Percentiles rank a stretch among this genome's conserved stretches.
Conservation (phyloP, 2,113 vertebrate species). For the Urocynchramus pylzowi region DNA sequence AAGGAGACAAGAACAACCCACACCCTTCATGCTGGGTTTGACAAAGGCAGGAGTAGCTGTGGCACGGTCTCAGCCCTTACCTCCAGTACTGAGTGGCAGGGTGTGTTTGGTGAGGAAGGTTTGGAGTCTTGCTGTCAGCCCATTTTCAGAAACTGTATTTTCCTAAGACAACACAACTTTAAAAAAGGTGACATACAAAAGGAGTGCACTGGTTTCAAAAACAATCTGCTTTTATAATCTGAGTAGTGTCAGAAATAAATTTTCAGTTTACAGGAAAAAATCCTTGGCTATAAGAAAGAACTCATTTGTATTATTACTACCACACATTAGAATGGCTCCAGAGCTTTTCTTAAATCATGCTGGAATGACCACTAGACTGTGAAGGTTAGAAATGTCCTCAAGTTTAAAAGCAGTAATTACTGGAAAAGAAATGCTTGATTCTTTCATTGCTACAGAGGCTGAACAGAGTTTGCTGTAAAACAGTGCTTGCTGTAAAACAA, state of each 20-base stretch:
- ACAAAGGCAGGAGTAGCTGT: not conserved
- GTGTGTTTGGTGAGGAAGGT: constrained; percentile 83
- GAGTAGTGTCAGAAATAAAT: not conserved
- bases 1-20: not conserved
- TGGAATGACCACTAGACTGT: not conserved
- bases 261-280: not conserved
- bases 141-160: constrained; percentile 31
- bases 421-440: not conserved
- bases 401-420: not conserved
- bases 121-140: constrained; percentile 80
- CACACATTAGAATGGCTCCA: not conserved
- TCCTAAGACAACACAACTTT: constrained; percentile 49
- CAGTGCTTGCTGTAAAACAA: not conserved
- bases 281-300: not conserved
- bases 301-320: not conserved
- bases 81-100: constrained; percentile 74
- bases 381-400: not conserved
- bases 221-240: not conserved
- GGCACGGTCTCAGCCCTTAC: constrained; percentile 58
- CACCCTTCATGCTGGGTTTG: not conserved
- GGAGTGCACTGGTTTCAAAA: not conserved
- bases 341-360: not conserved
- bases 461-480: not conserved
- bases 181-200: not conserved
- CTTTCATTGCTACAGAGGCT: not conserved